These are phyloP conservation scores for Pomacea canaliculata DNA, from an alignment of 2,888 invertebrate genomes.

Conservation along the genomic window DNA sequence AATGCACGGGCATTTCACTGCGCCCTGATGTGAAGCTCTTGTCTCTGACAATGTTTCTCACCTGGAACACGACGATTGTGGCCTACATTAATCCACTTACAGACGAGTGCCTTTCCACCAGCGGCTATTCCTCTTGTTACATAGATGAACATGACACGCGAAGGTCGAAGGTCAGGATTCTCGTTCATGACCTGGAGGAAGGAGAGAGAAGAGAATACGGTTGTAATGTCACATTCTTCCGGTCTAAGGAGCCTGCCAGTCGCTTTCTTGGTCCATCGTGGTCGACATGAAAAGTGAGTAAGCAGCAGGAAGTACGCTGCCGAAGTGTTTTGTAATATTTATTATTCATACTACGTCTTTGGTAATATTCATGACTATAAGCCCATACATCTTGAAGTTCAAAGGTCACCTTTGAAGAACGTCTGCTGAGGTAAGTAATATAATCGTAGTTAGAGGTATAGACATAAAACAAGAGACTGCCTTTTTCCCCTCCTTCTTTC, in stretches of 20 bases:
- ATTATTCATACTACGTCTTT: too few relatives aligned
- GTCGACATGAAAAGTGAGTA: slow-evolving; percentile 5
- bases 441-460: too few relatives aligned
- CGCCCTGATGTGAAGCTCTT: slow-evolving; percentile 12
- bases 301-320: too few relatives aligned
- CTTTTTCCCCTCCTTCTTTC: too few relatives aligned
- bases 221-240: slow-evolving; percentile 2
- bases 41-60: slow-evolving; percentile 1
- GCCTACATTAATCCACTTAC: slow-evolving; percentile 5
- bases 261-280: background rate
- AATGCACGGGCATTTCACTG: slow-evolving; percentile 1
- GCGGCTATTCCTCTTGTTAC: slow-evolving; percentile 10
- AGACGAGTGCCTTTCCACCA: slow-evolving; percentile 2
- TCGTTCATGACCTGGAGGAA: background rate
- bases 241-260: background rate
- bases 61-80: background rate
- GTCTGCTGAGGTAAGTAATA: too few relatives aligned
- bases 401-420: too few relatives aligned
- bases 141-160: background rate
- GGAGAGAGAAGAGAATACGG: background rate
- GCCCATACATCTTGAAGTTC: too few relatives aligned
- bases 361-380: too few relatives aligned
- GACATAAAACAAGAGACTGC: too few relatives aligned
- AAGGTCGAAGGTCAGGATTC: background rate
- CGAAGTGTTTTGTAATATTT: too few relatives aligned